These are phyloP conservation scores for Aproaerema taeniolella DNA, from an alignment of 2,888 invertebrate genomes.

Conservation along the genomic window DNA sequence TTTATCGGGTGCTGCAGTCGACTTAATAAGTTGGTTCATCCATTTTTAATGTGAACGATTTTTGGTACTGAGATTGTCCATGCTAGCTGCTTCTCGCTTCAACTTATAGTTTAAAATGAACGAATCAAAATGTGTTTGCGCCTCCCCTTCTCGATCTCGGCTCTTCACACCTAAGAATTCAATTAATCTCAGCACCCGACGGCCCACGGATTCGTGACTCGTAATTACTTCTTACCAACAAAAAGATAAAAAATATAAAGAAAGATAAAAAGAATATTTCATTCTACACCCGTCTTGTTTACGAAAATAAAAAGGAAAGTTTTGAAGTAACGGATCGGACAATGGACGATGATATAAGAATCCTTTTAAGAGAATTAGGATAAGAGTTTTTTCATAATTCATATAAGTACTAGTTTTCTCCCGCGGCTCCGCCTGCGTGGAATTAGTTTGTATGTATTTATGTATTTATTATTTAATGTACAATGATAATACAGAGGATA, in stretches of 20 bases:
- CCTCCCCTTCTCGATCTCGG: slow-evolving; percentile 34
- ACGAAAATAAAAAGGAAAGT: slow-evolving; percentile 40
- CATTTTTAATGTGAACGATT: too few relatives aligned
- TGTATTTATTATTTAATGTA: too few relatives aligned
- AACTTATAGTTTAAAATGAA: too few relatives aligned
- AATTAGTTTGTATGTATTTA: too few relatives aligned
- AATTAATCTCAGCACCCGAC: slow-evolving; percentile 66
- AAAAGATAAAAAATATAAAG: slow-evolving; percentile 29
- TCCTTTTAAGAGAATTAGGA: slow-evolving; percentile 27
- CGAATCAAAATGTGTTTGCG: slow-evolving; percentile 38
- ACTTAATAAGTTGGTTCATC: too few relatives aligned
- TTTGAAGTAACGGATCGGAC: slow-evolving; percentile 47
- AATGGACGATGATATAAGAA: slow-evolving; percentile 47
- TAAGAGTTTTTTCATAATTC: too few relatives aligned
- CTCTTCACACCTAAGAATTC: slow-evolving; percentile 72
- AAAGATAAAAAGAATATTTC: slow-evolving; percentile 27
- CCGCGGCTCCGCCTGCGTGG: too few relatives aligned
- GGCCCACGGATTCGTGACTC: slow-evolving; percentile 59
- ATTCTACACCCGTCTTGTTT: slow-evolving; percentile 37
- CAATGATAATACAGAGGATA: too few relatives aligned
- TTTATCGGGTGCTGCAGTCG: too few relatives aligned
- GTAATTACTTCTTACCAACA: slow-evolving; percentile 64
- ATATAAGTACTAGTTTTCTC: too few relatives aligned
- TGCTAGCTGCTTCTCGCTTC: too few relatives aligned
- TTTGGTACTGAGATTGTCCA: too few relatives aligned